A percentile compares a stretch with the other conserved stretches of the same genome.
phyloP scores from a whole-genome alignment of 2,113 vertebrate species.

The Martes martes region DNA sequence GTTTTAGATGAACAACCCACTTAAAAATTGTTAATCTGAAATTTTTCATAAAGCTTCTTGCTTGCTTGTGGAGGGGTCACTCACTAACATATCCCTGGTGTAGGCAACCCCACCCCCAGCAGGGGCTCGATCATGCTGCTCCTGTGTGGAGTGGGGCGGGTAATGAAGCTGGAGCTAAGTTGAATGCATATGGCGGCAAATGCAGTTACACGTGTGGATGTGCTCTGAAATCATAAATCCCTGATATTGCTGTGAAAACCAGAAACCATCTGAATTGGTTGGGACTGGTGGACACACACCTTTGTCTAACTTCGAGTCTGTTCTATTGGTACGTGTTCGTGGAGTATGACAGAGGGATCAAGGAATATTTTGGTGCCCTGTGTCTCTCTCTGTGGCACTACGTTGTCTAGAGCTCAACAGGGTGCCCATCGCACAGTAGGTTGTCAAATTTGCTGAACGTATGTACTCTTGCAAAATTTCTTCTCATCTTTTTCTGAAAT shows the following conservation, averaged over 20 bases:
- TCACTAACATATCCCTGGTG: neutral
- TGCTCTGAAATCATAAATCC: neutral
- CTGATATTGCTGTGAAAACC: neutral
- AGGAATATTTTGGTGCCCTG: neutral
- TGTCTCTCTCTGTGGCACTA: neutral
- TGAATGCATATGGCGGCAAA: neutral
- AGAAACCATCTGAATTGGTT: neutral
- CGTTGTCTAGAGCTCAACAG: neutral
- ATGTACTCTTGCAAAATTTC: neutral
- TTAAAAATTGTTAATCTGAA: neutral
- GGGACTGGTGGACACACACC: no score
- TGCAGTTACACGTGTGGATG: accelerated
- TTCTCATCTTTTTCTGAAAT: neutral
- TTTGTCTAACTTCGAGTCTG: neutral
- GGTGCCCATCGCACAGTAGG: accelerated
- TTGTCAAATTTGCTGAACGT: neutral
- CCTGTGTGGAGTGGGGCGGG: no score
- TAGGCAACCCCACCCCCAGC: accelerated
- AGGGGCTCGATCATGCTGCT: accelerated
- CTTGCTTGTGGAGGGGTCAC: neutral
- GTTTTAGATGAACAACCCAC: neutral
- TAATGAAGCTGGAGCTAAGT: neutral
- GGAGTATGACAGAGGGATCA: neutral
- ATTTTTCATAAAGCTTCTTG: neutral
- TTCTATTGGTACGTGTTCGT: neutral